Conservation (phyloP, 2,113 vertebrate species). For the Phylloscopus trochilus region DNA sequence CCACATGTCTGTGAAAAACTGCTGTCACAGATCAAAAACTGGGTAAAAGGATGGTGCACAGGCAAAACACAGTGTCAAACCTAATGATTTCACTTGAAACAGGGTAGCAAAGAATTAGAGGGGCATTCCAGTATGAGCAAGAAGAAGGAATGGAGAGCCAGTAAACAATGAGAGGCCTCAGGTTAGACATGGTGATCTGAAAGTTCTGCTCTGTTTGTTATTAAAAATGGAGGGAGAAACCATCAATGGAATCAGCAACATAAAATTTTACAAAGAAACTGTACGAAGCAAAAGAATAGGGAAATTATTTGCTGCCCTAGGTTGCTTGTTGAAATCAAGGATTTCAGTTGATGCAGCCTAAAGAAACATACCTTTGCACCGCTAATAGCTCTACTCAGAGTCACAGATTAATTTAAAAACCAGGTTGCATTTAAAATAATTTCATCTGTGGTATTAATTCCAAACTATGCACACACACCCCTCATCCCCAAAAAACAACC, state of each 20-base stretch:
- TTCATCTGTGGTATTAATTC: background rate
- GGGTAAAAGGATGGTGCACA: background rate
- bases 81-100: background rate
- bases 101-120: background rate
- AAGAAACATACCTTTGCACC: background rate
- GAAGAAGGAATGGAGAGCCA: background rate
- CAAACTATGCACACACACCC: rapidly evolving
- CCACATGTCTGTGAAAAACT: background rate
- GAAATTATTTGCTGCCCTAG: background rate
- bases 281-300: background rate
- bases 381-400: background rate
- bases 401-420: background rate
- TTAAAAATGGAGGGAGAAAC: background rate
- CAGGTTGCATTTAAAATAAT: background rate
- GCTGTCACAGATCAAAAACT: background rate
- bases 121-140: background rate
- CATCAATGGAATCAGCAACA: background rate
- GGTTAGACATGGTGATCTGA: background rate
- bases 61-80: background rate
- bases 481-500: too few relatives aligned
- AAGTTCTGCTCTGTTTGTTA: background rate
- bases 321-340: background rate
- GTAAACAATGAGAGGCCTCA: background rate
- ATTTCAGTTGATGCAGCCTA: background rate
- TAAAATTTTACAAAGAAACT: background rate